These are phyloP conservation scores for Dendrolimus pini DNA, from an alignment of 2,888 invertebrate species.

Conservation along the genomic window DNA sequence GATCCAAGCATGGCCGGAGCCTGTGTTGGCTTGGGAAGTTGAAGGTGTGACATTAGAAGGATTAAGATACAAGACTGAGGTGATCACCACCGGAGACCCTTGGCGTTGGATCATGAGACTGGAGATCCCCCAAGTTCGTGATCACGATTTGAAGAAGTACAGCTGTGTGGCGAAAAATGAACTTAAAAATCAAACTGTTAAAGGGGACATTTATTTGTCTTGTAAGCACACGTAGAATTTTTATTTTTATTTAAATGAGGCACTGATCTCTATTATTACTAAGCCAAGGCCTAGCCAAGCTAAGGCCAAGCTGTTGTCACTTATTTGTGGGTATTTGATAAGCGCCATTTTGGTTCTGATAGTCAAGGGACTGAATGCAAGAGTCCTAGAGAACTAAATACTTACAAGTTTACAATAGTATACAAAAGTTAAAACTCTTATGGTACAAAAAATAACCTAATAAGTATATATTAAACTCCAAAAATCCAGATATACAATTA, in stretches of 20 bases:
- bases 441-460: no score
- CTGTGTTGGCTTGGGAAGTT: conserved; percentile 90
- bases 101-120: conserved; percentile 87
- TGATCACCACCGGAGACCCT: conserved; percentile 44
- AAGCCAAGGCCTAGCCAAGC: no score
- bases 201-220: conserved; percentile 72
- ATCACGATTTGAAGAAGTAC: conserved; percentile 84
- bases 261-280: not conserved
- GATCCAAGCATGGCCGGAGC: conserved; percentile 92
- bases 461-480: no score
- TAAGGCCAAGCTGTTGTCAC: no score
- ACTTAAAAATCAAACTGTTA: conserved; percentile 85
- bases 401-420: no score
- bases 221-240: conserved; percentile 33
- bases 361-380: no score
- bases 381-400: no score
- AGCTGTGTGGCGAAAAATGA: conserved; percentile 92
- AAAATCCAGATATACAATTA: no score
- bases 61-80: conserved; percentile 50
- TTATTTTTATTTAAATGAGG: not conserved
- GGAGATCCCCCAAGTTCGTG: conserved; percentile 82
- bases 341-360: no score
- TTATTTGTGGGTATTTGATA: no score
- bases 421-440: no score
- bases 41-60: conserved; percentile 85